A percentile compares a stretch with the other conserved stretches of the same genome.
These are phyloP conservation scores for Pogonus chalceus DNA, from an alignment of 1,140 invertebrate species.

Conservation along the genomic window DNA sequence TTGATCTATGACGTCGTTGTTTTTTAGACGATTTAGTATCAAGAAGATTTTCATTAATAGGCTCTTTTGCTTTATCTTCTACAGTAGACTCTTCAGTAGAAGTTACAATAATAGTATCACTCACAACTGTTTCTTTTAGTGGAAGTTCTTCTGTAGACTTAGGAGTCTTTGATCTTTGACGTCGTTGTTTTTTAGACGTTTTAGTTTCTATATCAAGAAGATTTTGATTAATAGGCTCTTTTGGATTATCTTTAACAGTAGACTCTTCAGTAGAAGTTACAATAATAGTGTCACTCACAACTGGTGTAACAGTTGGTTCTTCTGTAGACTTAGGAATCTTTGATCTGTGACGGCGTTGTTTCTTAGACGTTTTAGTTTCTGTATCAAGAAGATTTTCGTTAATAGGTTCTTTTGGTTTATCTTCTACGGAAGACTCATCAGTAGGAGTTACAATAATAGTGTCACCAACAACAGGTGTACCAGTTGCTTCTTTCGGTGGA, in stretches of 20 bases:
- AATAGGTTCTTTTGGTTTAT: too few relatives aligned
- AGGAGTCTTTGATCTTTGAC: too few relatives aligned
- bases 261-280: neutral
- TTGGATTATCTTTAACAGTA: neutral
- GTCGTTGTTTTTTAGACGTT: neutral
- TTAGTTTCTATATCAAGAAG: neutral
- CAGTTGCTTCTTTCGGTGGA: neutral
- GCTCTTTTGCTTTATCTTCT: neutral
- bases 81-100: neutral
- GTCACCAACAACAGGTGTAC: too few relatives aligned
- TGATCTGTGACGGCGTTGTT: too few relatives aligned
- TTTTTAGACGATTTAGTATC: neutral
- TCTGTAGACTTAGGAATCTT: too few relatives aligned
- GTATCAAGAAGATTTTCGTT: neutral
- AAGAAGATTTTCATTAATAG: neutral
- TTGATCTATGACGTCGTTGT: neutral
- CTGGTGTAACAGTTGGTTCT: too few relatives aligned
- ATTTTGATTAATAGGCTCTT: too few relatives aligned
- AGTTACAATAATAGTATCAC: too few relatives aligned
- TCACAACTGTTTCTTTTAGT: too few relatives aligned
- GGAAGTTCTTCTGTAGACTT: too few relatives aligned
- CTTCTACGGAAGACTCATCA: neutral
- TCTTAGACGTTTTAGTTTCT: neutral
- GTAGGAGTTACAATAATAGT: too few relatives aligned
- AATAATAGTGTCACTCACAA: too few relatives aligned